Conservation (phyloP, 92 coral and sea anemone species). For the Pocillopora grandis region DNA sequence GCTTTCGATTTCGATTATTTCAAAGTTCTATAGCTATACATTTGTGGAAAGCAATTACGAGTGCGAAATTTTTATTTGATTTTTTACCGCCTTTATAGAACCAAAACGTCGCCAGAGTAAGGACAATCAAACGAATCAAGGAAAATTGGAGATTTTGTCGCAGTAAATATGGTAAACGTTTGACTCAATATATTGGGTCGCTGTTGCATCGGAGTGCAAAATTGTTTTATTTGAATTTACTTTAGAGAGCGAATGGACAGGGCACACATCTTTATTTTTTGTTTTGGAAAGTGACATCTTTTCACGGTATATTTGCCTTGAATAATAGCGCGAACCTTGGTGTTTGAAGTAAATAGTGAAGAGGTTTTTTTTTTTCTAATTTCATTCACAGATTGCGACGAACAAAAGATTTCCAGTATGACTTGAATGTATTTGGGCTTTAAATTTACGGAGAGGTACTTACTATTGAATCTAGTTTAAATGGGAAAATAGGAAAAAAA, state of each 20-base stretch:
- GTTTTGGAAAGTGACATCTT: no score
- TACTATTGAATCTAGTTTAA: neutral
- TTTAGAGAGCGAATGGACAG: no score
- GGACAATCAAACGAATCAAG: neutral
- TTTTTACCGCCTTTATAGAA: neutral
- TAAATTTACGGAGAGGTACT: neutral
- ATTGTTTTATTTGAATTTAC: neutral
- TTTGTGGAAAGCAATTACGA: neutral
- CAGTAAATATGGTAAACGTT: neutral
- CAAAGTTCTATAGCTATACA: neutral
- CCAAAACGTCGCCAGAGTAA: neutral
- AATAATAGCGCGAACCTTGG: neutral
- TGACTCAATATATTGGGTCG: no score
- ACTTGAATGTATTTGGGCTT: neutral
- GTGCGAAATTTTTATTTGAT: neutral
- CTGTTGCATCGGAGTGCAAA: neutral
- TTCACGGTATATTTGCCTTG: no score
- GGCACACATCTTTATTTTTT: no score
- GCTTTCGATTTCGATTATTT: no score
- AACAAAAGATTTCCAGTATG: neutral
- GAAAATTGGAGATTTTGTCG: neutral
- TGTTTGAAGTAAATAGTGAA: neutral
- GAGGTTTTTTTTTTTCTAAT: neutral
- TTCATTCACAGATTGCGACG: neutral
- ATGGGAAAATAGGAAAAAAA: neutral